These are phyloP conservation scores for Pagetopsis macropterus DNA, from an alignment of 2,797 vertebrate species.

Conservation along the genomic window DNA sequence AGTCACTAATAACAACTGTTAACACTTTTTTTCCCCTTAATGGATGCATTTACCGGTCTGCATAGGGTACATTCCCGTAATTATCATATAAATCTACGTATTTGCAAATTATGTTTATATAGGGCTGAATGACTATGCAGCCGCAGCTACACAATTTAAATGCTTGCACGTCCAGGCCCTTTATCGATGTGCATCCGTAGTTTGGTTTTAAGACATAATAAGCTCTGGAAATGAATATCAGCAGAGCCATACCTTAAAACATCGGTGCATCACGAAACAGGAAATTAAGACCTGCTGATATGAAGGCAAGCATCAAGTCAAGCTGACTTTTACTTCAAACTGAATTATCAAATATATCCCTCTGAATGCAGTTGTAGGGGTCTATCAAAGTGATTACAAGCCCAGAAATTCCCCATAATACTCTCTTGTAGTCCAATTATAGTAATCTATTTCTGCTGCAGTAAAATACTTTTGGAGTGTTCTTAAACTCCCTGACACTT, in stretches of 20 bases:
- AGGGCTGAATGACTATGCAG: constrained; percentile 12
- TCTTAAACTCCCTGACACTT: background rate
- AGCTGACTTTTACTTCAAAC: constrained; percentile 9
- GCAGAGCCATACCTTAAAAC: constrained; percentile 13
- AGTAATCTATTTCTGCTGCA: background rate
- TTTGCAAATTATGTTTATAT: no score
- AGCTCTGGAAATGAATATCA: constrained; percentile 9
- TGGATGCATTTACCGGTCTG: no score
- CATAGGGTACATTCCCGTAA: no score
- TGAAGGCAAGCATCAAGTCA: constrained; percentile 7
- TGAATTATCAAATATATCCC: constrained; percentile 9
- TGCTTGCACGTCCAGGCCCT: background rate
- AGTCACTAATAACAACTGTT: no score
- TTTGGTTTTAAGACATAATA: constrained; percentile 21
- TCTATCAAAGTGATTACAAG: background rate
- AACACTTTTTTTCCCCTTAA: no score
- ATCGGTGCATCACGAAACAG: constrained; percentile 5
- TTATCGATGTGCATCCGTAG: background rate
- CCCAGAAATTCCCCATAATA: background rate
- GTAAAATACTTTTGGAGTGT: background rate
- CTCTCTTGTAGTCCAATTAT: background rate
- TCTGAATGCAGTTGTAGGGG: constrained; percentile 1
- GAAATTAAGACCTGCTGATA: constrained; percentile 26
- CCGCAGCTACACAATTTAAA: constrained; percentile 10
- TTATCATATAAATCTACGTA: no score